Evolutionary conservation across 2,797 vertebrate genomes (phyloP).

Genomic region (Bufotes viridis): DNA sequence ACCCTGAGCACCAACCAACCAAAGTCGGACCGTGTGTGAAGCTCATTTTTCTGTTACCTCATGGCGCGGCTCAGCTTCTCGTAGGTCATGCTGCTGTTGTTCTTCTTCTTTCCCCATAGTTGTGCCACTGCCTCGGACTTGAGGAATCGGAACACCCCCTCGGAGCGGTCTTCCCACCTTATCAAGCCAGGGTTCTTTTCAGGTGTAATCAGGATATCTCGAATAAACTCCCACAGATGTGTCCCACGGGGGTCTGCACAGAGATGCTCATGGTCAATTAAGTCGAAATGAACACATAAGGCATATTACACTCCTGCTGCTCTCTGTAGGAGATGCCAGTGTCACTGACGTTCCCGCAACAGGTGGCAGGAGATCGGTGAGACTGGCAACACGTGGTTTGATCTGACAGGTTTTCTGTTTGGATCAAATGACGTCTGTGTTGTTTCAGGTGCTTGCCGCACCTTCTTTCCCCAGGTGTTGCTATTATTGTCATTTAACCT

Average conservation of each 20-base stretch:
- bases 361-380: too few relatives aligned
- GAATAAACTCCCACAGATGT: constrained; percentile 97
- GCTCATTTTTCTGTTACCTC: constrained; percentile 78
- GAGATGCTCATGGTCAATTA: not conserved
- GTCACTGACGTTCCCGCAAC: too few relatives aligned
- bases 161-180: constrained; percentile 95
- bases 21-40: not conserved
- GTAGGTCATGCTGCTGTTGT: constrained; percentile 98
- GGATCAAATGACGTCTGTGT: too few relatives aligned
- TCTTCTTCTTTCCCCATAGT: constrained; percentile 98
- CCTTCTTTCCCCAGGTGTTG: too few relatives aligned
- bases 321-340: not conserved
- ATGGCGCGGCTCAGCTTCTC: constrained; percentile 98
- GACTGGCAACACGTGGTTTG: too few relatives aligned
- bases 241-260: constrained; percentile 87
- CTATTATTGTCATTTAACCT: too few relatives aligned
- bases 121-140: constrained; percentile 98
- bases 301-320: not conserved
- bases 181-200: constrained; percentile 95
- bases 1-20: not conserved
- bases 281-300: not conserved
- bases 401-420: too few relatives aligned
- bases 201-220: constrained; percentile 93
- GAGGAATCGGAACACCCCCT: constrained; percentile 94
- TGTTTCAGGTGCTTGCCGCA: too few relatives aligned